Evolutionary conservation across 2,797 vertebrate species (phyloP).

Genomic region (Ceryle rudis): DNA sequence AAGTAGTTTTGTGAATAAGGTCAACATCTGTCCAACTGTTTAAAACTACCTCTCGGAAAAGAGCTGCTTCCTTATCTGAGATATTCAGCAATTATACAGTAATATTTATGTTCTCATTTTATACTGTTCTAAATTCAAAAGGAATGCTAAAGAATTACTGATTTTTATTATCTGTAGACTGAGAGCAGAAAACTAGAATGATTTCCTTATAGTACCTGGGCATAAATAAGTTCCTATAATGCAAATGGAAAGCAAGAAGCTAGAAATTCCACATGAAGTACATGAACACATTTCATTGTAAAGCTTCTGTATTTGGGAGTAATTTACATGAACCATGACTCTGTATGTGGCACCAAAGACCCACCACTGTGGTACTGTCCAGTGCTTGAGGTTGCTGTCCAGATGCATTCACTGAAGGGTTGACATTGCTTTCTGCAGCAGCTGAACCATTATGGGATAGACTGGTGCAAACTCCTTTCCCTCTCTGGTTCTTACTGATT

Average conservation of each 20-base stretch:
- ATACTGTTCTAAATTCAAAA: conserved; percentile 4
- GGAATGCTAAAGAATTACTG: background rate
- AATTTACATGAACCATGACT: background rate
- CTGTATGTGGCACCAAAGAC: fast-evolving
- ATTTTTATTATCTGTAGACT: background rate
- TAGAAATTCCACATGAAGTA: background rate
- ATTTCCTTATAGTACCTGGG: background rate
- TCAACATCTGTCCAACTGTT: background rate
- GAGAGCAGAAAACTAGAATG: background rate
- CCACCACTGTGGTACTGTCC: fast-evolving
- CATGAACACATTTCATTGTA: background rate
- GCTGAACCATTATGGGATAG: conserved; percentile 95
- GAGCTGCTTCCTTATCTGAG: conserved; percentile 2
- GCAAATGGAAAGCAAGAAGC: background rate
- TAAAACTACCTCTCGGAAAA: conserved; percentile 5
- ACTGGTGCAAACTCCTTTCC: conserved; percentile 94
- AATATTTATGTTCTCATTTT: background rate
- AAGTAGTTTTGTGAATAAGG: background rate
- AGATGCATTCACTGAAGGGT: conserved; percentile 55
- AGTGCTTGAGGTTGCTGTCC: fast-evolving
- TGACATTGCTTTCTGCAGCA: conserved; percentile 89
- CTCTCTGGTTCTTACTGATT: conserved; percentile 89
- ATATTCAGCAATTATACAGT: background rate
- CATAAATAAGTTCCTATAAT: background rate
- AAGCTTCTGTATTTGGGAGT: background rate